Percentiles rank a stretch among this genome's conserved stretches.
Conservation (phyloP, 2,797 vertebrate species). For the Syndactyla subalaris region DNA sequence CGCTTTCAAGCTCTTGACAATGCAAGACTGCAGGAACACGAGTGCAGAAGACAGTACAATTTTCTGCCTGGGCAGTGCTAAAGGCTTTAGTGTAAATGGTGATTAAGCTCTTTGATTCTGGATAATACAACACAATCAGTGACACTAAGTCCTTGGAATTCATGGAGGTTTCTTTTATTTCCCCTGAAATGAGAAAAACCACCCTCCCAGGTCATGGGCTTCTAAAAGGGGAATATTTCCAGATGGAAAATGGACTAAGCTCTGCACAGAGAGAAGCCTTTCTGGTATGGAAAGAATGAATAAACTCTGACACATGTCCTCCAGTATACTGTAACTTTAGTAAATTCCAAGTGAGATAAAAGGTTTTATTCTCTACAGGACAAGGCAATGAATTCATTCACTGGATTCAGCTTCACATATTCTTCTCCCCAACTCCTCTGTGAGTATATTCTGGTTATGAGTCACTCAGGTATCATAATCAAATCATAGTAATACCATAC, state of each 20-base stretch:
- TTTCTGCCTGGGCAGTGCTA: constrained; percentile 1
- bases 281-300: constrained; percentile 55
- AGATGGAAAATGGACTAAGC: constrained; percentile 16
- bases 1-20: neutral
- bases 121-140: neutral
- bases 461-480: neutral
- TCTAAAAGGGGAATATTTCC: constrained; percentile 20
- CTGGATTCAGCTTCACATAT: neutral
- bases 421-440: neutral
- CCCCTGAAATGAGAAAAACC: neutral
- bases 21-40: neutral
- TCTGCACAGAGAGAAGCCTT: neutral
- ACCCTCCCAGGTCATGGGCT: neutral
- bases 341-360: neutral
- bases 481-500: neutral
- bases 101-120: neutral
- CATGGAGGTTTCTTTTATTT: constrained; percentile 15
- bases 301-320: neutral
- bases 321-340: neutral
- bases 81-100: neutral
- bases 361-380: neutral
- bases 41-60: neutral
- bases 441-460: neutral
- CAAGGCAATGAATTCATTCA: neutral
- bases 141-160: constrained; percentile 26